These are phyloP conservation scores for Folsomia manolachei DNA, from an alignment of 2,888 invertebrate species.

Conservation along the genomic window DNA sequence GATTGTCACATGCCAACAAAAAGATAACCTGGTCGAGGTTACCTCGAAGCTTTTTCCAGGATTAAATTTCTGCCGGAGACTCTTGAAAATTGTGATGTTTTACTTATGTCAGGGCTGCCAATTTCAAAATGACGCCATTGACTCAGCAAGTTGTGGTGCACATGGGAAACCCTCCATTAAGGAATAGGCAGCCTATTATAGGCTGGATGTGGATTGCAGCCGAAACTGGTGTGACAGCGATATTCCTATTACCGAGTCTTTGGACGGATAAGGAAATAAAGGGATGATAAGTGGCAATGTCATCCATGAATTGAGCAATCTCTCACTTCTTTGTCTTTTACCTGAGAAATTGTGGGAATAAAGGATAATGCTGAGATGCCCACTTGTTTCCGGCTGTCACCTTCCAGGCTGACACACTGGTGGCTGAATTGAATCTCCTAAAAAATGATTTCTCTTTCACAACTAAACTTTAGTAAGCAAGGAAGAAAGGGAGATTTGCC, in stretches of 20 bases:
- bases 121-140: no score
- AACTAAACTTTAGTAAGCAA: no score
- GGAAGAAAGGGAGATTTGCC: no score
- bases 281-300: constrained; percentile 12
- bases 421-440: background rate
- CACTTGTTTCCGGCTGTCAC: no score
- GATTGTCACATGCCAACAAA: background rate
- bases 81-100: background rate
- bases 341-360: background rate
- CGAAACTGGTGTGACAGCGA: no score
- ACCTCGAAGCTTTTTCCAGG: background rate
- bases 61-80: background rate
- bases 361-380: background rate
- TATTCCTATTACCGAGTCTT: background rate
- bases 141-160: no score
- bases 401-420: background rate
- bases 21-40: background rate
- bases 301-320: background rate
- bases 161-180: no score
- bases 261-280: constrained; percentile 5
- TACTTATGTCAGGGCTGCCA: no score
- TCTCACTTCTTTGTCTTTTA: background rate
- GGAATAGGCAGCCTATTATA: no score
- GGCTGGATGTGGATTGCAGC: no score
- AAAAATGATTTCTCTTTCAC: background rate